Percentiles rank a stretch among this genome's conserved stretches.
Evolutionary conservation across 2,888 invertebrate species (phyloP).

Genomic region (Callosobruchus maculatus): DNA sequence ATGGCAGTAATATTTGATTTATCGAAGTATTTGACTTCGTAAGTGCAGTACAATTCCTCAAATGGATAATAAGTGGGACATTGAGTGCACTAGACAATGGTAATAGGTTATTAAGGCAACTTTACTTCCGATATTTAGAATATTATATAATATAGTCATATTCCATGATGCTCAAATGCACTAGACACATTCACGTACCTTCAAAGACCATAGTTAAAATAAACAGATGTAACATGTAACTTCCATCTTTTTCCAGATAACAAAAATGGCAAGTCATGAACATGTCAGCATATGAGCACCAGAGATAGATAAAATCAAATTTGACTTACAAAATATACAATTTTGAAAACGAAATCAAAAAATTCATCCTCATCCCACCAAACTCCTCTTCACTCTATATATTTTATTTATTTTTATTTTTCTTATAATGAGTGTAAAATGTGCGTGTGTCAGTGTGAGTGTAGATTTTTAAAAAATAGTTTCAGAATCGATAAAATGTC

Average conservation of each 20-base stretch:
- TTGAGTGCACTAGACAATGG: background rate
- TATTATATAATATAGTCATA: background rate
- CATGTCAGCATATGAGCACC: background rate
- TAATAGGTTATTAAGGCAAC: background rate
- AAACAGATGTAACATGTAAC: background rate
- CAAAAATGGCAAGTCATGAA: background rate
- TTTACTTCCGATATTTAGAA: background rate
- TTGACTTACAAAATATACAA: background rate
- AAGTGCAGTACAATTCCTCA: background rate
- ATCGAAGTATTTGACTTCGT: background rate
- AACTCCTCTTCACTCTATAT: conserved; percentile 7
- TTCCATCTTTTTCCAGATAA: background rate
- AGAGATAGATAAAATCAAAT: background rate
- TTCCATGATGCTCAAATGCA: background rate
- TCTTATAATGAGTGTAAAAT: conserved; percentile 17
- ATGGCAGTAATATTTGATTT: background rate
- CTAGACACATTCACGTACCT: background rate
- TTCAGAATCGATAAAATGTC: conserved; percentile 2
- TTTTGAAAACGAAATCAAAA: background rate
- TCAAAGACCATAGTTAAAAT: background rate
- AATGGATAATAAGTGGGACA: background rate
- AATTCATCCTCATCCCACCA: background rate
- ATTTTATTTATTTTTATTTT: conserved; percentile 18
- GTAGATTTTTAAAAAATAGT: conserved; percentile 18
- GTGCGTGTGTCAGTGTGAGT: conserved; percentile 16